Evolutionary conservation across 1,140 invertebrate genomes (phyloP).

Genomic region (Laupala kohalensis): DNA sequence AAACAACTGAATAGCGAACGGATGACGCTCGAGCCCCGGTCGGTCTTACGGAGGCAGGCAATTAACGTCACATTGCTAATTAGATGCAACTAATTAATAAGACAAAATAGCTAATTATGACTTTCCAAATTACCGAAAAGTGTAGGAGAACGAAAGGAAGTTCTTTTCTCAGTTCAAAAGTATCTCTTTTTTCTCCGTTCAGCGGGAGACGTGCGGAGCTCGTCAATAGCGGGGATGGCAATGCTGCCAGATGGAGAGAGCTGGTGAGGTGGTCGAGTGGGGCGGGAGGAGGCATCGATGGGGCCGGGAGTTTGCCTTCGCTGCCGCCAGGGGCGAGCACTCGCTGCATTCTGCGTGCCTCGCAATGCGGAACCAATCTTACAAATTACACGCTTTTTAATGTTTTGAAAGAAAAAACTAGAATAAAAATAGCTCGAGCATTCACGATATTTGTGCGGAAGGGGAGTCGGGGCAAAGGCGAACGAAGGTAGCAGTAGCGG

Average conservation of each 20-base stretch:
- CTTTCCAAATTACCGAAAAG: constrained; percentile 15
- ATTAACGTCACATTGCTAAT: constrained; percentile 14
- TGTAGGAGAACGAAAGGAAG: constrained; percentile 7
- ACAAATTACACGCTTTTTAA: constrained; percentile 22
- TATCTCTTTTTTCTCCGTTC: constrained; percentile 1
- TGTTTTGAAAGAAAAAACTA: too few relatives aligned
- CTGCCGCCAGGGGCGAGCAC: constrained; percentile 25
- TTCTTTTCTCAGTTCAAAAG: constrained; percentile 6
- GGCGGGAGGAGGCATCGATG: background rate
- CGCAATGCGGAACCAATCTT: constrained; percentile 21
- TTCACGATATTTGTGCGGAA: too few relatives aligned
- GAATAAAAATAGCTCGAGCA: too few relatives aligned
- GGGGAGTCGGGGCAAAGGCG: too few relatives aligned
- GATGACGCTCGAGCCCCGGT: background rate
- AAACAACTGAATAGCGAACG: too few relatives aligned
- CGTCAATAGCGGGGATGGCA: background rate
- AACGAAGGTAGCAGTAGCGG: too few relatives aligned
- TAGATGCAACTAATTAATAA: constrained; percentile 18
- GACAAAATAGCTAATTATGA: constrained; percentile 16
- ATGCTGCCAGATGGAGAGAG: background rate
- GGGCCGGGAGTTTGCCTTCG: constrained; percentile 28
- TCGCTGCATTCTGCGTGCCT: constrained; percentile 7
- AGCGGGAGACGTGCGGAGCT: background rate
- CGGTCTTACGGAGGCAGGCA: background rate
- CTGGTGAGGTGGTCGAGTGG: too few relatives aligned